Base-by-base conservation (phyloP, 1,140 invertebrate genomes). In the Drosophila melanica region DNA sequence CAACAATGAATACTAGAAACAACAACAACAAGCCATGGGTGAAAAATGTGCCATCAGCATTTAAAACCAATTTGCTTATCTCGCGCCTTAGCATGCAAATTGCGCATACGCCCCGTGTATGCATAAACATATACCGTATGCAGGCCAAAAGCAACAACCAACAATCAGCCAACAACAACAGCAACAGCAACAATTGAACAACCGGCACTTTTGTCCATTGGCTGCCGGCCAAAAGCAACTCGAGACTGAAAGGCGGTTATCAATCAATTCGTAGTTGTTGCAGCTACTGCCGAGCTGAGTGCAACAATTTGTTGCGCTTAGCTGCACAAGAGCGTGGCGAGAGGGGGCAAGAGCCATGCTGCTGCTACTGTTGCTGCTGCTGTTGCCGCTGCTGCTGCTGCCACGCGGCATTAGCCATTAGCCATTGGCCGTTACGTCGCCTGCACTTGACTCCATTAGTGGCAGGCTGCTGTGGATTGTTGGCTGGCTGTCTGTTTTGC, bases 371-470 rank as follows among this genome's bases (percentile, higher is more conserved):
- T 27, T 57, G 54, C 23, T 30, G 33, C 47, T 16, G 12, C 11
- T 39, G 6, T n/a, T 57, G 54, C 20, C 18, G 33, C 47, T 23
- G 12, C 11, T 42, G 16, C 42, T 18, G 18, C 18, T 73, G 50
- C 57, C 55, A 41, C 20, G 47, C 50, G 60, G 50, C 69, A 72
- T 65, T 72, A 47, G 54, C 67, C 37, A 69, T 53, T 60, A 55
- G 37, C 64, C 51, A 41, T 71, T 59, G 47, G 57, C 42, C 48
- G 78, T 65, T 72, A 72, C 59, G 63, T 55, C 33, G 73, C 51
- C 68, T 80, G 82, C 81, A 86, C 82, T 86, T 86, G 82, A 86
- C 82, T 86, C 72, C 82, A 82, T 86, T 86, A 73, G 70, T 35
- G 69, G 57, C 55, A 37, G n/a, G 23, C 54, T 2, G 41, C 58